Evolutionary conservation across 2,888 invertebrate genomes (phyloP).

Genomic region (Pilophorus perplexus): DNA sequence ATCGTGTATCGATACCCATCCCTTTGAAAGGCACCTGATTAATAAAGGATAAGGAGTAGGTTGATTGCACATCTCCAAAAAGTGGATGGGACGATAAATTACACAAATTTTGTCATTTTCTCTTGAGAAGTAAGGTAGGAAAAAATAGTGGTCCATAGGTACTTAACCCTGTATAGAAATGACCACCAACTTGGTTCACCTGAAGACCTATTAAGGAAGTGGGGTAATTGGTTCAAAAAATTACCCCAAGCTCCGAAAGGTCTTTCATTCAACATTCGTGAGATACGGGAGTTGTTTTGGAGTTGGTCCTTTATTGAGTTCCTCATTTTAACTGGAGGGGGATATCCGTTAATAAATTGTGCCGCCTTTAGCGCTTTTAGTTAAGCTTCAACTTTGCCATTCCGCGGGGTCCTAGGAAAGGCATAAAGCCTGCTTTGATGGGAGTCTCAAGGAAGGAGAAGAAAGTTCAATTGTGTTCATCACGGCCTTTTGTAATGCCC

Average conservation of each 20-base stretch:
- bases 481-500: slow-evolving; percentile 26
- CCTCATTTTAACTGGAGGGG: slow-evolving; percentile 1
- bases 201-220: no score
- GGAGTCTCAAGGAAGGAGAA: background rate
- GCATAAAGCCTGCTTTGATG: slow-evolving; percentile 32
- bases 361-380: background rate
- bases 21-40: no score
- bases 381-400: slow-evolving; percentile 22
- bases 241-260: background rate
- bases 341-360: slow-evolving; percentile 35
- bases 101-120: no score
- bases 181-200: no score
- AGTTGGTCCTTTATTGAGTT: slow-evolving; percentile 25
- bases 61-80: no score
- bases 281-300: slow-evolving; percentile 35
- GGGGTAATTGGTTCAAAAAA: background rate
- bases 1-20: no score
- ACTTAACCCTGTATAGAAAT: no score
- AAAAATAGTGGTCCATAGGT: no score
- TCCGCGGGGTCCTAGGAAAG: background rate
- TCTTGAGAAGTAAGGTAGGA: no score
- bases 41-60: no score
- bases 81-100: no score
- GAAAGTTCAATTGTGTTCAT: slow-evolving; percentile 38
- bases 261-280: slow-evolving; percentile 33